These are phyloP conservation scores for Geodia barretti DNA, from an alignment of 37 sponge, comb jelly and placozoan species.

Conservation along the genomic window DNA sequence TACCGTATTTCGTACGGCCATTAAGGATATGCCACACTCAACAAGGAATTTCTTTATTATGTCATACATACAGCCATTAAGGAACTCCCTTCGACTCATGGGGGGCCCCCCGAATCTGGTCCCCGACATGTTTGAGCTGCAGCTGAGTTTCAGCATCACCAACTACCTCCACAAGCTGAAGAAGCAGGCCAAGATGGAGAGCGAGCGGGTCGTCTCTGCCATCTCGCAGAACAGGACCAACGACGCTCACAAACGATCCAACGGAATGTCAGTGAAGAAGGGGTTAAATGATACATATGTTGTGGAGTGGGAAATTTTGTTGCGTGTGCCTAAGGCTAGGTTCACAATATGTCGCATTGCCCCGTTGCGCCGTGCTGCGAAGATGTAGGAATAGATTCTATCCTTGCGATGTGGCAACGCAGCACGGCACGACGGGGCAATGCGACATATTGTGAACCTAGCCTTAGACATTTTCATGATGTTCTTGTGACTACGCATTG, in stretches of 20 bases:
- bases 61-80: constrained; percentile 81
- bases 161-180: constrained; percentile 76
- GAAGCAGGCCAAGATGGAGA: constrained; percentile 86
- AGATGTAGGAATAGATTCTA: too few species aligned
- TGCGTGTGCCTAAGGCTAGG: too few species aligned
- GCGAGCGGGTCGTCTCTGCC: constrained; percentile 56
- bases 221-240: constrained; percentile 31
- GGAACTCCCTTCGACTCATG: constrained; percentile 81
- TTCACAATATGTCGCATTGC: too few species aligned
- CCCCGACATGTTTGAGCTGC: constrained; percentile 79
- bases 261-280: constrained; percentile 9
- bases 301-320: too few species aligned
- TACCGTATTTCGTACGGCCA: too few species aligned
- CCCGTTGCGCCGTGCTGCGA: too few species aligned
- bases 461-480: too few species aligned
- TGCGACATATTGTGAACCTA: too few species aligned
- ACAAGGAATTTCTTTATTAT: background rate
- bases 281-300: too few species aligned
- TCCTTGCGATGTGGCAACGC: too few species aligned
- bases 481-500: too few species aligned
- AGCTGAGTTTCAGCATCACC: constrained; percentile 70
- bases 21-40: background rate
- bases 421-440: too few species aligned
- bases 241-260: constrained; percentile 10
- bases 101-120: constrained; percentile 74